Conservation (phyloP, 2,113 vertebrate species). For the Eptesicus fuscus region DNA sequence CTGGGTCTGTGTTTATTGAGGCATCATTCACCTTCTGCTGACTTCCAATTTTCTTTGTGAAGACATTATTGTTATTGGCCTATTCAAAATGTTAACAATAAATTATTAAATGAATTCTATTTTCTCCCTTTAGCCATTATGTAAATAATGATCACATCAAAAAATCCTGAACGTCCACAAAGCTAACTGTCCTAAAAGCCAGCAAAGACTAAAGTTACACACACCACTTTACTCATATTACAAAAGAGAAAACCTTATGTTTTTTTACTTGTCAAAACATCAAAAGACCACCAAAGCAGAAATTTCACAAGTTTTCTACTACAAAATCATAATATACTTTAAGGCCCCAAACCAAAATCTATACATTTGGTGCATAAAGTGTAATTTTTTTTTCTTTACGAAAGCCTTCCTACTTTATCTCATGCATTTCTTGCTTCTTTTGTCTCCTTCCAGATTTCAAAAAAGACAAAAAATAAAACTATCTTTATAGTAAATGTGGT, state of each 20-base stretch:
- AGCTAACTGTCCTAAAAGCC: not conserved
- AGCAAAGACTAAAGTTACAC: not conserved
- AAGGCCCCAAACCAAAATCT: not conserved
- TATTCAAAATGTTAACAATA: constrained; percentile 55
- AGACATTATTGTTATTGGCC: constrained; percentile 56
- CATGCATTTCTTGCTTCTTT: not conserved
- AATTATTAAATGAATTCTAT: not conserved
- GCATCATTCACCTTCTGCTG: constrained; percentile 82
- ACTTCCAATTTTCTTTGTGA: constrained; percentile 79
- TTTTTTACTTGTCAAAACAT: not conserved
- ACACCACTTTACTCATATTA: not conserved
- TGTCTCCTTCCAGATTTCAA: not conserved
- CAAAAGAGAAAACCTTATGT: not conserved
- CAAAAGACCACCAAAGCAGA: not conserved
- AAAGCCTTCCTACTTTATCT: not conserved
- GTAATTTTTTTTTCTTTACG: not conserved
- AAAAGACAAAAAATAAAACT: not conserved
- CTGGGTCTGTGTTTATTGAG: constrained; percentile 76
- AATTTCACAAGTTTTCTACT: not conserved
- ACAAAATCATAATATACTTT: not conserved
- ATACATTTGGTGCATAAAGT: not conserved
- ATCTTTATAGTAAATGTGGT: not conserved
- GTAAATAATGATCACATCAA: constrained; percentile 13
- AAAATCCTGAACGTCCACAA: not conserved
- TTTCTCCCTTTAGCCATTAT: not conserved